Percentiles rank a stretch among this genome's conserved stretches.
Conservation (phyloP, 2,888 invertebrate genomes). For the Teleiodes luculella region DNA sequence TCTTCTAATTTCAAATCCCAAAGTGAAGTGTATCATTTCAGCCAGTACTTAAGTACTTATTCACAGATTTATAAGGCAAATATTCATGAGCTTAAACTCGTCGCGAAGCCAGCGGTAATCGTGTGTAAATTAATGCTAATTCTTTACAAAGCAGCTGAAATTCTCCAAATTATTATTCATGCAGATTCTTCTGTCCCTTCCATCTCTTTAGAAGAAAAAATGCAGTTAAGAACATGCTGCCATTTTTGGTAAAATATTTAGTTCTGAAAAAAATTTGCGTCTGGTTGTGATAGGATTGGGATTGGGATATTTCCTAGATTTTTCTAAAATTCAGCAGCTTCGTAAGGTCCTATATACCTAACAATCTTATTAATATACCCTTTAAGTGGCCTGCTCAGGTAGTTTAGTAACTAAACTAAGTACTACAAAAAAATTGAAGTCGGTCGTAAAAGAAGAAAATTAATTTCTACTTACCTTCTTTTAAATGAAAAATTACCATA, state of each 20-base stretch:
- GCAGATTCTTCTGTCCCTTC: constrained; percentile 34
- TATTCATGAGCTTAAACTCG: constrained; percentile 1
- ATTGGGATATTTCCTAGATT: too few relatives aligned
- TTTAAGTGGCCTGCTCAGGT: too few relatives aligned
- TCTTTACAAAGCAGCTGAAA: constrained; percentile 33
- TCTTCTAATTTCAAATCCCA: background rate
- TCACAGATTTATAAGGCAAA: background rate
- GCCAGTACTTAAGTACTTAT: background rate
- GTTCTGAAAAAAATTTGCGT: background rate
- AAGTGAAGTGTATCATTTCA: background rate
- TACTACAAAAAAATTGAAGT: too few relatives aligned
- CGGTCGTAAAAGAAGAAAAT: too few relatives aligned
- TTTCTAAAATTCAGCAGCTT: too few relatives aligned
- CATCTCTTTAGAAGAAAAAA: constrained; percentile 6
- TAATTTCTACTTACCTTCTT: too few relatives aligned
- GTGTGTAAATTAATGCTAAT: constrained; percentile 52
- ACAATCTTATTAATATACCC: too few relatives aligned
- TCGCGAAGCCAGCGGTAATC: constrained; percentile 20
- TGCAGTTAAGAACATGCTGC: constrained; percentile 12
- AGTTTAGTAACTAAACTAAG: too few relatives aligned
- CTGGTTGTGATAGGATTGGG: too few relatives aligned
- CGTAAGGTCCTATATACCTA: too few relatives aligned
- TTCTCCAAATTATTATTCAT: constrained; percentile 55
- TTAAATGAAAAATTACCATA: too few relatives aligned
- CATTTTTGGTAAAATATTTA: constrained; percentile 3